Percentiles rank a stretch among this genome's conserved stretches.
Conservation (phyloP, 2,113 vertebrate species). For the Aplodontia rufa region DNA sequence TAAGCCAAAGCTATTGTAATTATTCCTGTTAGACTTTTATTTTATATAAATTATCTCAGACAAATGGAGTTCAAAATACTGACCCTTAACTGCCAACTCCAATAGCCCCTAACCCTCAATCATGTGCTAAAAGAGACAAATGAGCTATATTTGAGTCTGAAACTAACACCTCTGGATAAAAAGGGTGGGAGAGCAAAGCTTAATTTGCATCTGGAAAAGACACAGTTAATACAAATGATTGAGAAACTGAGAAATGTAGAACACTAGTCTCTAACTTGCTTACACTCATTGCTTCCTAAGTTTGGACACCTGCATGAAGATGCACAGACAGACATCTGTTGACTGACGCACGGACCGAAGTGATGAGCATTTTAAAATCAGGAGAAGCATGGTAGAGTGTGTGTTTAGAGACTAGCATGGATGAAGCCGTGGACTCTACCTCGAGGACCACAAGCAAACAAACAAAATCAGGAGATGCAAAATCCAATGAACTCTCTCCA, state of each 20-base stretch:
- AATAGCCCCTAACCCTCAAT: conserved; percentile 42
- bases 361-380: conserved; percentile 13
- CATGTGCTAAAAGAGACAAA: conserved; percentile 59
- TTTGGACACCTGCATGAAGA: neutral
- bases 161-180: neutral
- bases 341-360: neutral
- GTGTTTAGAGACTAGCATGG: neutral
- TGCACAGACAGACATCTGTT: neutral
- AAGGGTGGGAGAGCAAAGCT: conserved; percentile 2
- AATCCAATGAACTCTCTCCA: neutral
- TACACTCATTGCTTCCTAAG: neutral
- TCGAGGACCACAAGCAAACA: neutral
- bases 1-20: conserved; percentile 45
- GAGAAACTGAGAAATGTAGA: neutral
- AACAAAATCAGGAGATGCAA: conserved; percentile 14
- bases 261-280: neutral
- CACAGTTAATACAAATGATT: conserved; percentile 28
- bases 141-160: conserved; percentile 9
- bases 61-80: conserved; percentile 65
- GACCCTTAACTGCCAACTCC: conserved; percentile 43
- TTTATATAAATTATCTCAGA: conserved; percentile 51
- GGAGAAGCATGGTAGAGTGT: neutral
- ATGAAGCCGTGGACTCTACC: neutral
- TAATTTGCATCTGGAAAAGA: conserved; percentile 28
- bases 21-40: conserved; percentile 62